Base-by-base conservation (phyloP, 2,113 vertebrate species). In the Hymenochirus boettgeri region DNA sequence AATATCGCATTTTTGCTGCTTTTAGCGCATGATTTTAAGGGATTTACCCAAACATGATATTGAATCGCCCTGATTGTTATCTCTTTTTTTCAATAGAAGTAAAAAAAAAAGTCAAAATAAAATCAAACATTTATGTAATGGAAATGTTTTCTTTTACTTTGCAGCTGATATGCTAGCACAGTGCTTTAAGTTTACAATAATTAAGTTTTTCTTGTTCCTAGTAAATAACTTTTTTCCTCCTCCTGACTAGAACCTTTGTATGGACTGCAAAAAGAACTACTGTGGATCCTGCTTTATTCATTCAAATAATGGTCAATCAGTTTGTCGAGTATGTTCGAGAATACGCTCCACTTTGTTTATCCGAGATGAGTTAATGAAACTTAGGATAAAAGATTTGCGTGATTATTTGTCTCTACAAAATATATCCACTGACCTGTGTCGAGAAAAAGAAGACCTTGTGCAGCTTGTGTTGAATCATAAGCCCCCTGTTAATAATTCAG, bases 381-480 rank as follows among this genome's bases (percentile, higher is more conserved):
- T 99, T 72, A 98, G 98, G 61, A 95, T 99, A 78, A 99, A 98
- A 81, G 96, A 99, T 52, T 84, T 99, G 57, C 74, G 96, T 13
- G 94, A 98, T 72, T 99, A 98, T 70, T 75, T 99, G 73, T 91
- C 90, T 39, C 91, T 96, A 45, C 94, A 91, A 0, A 91, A 91
- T 71, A 70, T 98, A 48, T 86, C 94, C 60, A 97, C 94, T 0
- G 93, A 96, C 72, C 81, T 86, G 73, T 98, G 96, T 76, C 83
- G 94, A 9, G 96, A 99, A 64, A 99, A 99, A 77, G 95, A 96
- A 73, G 96, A 99, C 74, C 86, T 99, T 73, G 93, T 99, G 35
- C 86, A 92, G 58, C 85, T 98, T 72, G 92, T 99, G 26, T 85
- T 99, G 10, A 79, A 82, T 65, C 93, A 90, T 71, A 91, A 87